Evolutionary conservation across 2,797 vertebrate genomes (phyloP), one percentile per base, ranked within the genome.

Genomic region (Siniperca obscura): DNA sequence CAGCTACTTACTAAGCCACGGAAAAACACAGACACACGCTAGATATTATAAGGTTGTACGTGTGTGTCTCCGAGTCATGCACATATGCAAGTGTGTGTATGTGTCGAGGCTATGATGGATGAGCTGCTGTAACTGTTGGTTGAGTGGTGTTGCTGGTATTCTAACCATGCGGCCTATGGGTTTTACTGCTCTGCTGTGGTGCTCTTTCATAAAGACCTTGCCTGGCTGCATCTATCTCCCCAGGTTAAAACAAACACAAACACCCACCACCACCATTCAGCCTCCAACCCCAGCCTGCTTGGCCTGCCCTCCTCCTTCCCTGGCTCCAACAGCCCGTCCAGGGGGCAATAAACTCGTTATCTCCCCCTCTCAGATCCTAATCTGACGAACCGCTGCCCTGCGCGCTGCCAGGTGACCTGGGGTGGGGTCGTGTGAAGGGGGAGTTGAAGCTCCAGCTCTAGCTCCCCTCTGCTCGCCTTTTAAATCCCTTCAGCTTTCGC

Each of bases 331-430:
- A 91, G 90, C 91, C 92, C 90, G 88, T 94, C 95, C 95, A 96
- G 93, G 95, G 95, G 96, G 95, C 95, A 96, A 98, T 98, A 96
- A 95, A 97, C 96, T 96, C 95, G 95, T 97, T 97, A 98, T 97
- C 97, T 97, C 96, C 93, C 96, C 94, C 95, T 97, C 95, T 97
- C 96, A 97, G 97, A 97, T 98, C 96, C 96, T 98, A 98, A 98
- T 98, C 97, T 98, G 97, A 97, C 96, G 96, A 96, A 94, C 94
- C 96, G 95, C 95, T 93, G 94, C 95, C 96, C 96, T 95, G 95
- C 95, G 79, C 91, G 92, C 96, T 96, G 96, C 96, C 97, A 97
- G 97, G 97, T 97, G 97, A 98, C 96, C 95, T 95, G 92, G 95
- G 95, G 96, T 93, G 93, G 93, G 93, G 94, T 90, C 55, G 83